These are phyloP conservation scores for Festucalex cinctus DNA, from an alignment of 2,113 vertebrate genomes.

Conservation along the genomic window DNA sequence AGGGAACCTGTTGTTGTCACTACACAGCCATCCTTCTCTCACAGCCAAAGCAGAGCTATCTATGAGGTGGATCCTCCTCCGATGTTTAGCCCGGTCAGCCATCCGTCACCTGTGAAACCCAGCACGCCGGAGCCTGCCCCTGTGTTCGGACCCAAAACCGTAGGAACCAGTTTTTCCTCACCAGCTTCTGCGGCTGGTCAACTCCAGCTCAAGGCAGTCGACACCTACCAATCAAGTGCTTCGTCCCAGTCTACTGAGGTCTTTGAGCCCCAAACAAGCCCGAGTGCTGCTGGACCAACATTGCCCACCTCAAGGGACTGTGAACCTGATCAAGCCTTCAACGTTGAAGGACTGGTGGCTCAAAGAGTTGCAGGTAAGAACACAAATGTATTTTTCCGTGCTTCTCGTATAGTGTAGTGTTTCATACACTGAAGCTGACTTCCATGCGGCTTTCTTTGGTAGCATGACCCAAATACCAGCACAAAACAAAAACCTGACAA, in stretches of 20 bases:
- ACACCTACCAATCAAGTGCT: constrained; percentile 60
- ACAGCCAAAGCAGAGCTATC: constrained; percentile 64
- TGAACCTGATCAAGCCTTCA: constrained; percentile 80
- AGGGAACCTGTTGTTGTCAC: constrained; percentile 69
- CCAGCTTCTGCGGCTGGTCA: constrained; percentile 35
- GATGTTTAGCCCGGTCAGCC: constrained; percentile 20
- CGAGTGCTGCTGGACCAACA: constrained; percentile 49
- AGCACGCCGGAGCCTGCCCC: constrained; percentile 41
- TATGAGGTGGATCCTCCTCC: constrained; percentile 56
- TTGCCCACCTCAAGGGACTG: constrained; percentile 74
- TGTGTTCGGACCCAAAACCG: constrained; percentile 53
- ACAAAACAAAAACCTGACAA: background rate
- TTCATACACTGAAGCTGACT: background rate
- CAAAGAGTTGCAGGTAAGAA: constrained; percentile 92
- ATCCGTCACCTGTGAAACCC: constrained; percentile 39
- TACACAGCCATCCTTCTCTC: constrained; percentile 79
- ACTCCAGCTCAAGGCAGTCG: constrained; percentile 68
- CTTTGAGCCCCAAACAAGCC: constrained; percentile 44
- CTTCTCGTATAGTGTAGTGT: background rate
- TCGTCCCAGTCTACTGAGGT: constrained; percentile 47
- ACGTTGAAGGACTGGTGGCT: constrained; percentile 90
- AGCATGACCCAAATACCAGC: no score
- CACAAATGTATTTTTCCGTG: background rate
- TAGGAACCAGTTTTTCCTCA: constrained; percentile 32
- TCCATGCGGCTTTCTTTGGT: background rate